Evolutionary conservation across 2,888 invertebrate genomes (phyloP), one percentile per base, ranked within the genome.

Genomic region (Meiosimyza platycephala): DNA sequence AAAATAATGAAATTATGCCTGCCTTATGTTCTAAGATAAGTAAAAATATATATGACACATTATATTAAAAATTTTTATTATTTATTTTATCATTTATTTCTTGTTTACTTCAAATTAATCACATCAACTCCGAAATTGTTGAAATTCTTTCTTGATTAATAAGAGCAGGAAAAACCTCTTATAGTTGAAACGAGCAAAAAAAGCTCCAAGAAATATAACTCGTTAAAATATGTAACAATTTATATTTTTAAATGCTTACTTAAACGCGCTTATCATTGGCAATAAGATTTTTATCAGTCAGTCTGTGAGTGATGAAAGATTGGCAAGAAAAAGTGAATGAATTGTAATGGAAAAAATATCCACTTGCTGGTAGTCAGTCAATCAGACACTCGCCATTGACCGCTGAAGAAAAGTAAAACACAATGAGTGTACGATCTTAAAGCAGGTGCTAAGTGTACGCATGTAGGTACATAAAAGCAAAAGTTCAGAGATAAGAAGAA

Each of bases 221-320:
- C 16, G 22, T 18, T 16, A 55, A 3, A 55, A 18, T 22, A 55
- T 55, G 55, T 55, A 16, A 55, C 7, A 22, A 55, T 18, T 55
- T 55, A 1, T 55, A 55, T 55, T 55, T 55, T 55, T 55, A 55
- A 55, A n/a, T 9, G 55, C 55, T 55, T 18, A 55, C 13, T 18
- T 18, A 55, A 55, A 22, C 6, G 18, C 55, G 22, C 18, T 55
- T 55, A 55, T 22, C 22, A 55, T 16, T 4, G 16, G 4, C 55
- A 55, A 55, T 7, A 40, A 55, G 18, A 18, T 55, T 4, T 18
- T 13, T 12, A 22, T 55, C 22, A 18, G 11, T 55, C 18, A 22
- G 22, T 16, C 18, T 18, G 55, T 18, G 55, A 22, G 12, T 9
- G 55, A 55, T 22, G 18, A 22, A 55, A 13, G 13, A 55, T 4